These are phyloP conservation scores for Drosophila neonasuta DNA, from an alignment of 2,888 invertebrate genomes.

Conservation along the genomic window DNA sequence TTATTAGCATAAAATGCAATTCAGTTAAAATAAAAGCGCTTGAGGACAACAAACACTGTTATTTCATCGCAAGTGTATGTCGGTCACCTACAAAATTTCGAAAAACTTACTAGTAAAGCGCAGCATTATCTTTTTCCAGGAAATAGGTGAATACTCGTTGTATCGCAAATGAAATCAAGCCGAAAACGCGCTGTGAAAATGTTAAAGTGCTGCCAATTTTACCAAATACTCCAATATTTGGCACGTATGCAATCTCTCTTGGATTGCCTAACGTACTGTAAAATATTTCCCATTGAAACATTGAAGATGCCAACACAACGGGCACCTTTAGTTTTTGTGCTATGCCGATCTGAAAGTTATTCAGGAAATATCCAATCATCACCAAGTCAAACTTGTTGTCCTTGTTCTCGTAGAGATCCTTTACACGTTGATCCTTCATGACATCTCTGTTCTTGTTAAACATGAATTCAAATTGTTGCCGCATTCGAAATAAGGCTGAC, in stretches of 20 bases:
- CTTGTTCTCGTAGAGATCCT: slow-evolving; percentile 66
- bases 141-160: neutral
- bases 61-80: too few relatives aligned
- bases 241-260: slow-evolving; percentile 64
- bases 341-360: slow-evolving; percentile 68
- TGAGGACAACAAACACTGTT: too few relatives aligned
- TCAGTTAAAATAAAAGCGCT: too few relatives aligned
- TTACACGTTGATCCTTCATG: slow-evolving; percentile 56
- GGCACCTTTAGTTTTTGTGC: slow-evolving; percentile 78
- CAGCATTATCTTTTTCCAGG: slow-evolving; percentile 18
- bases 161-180: slow-evolving; percentile 23
- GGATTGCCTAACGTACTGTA: slow-evolving; percentile 70
- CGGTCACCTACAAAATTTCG: too few relatives aligned
- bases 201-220: slow-evolving; percentile 42
- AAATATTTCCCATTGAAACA: slow-evolving; percentile 41
- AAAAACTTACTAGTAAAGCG: slow-evolving; percentile 46
- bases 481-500: slow-evolving; percentile 21
- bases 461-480: slow-evolving; percentile 17
- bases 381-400: slow-evolving; percentile 77
- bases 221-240: slow-evolving; percentile 37
- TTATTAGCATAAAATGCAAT: too few relatives aligned
- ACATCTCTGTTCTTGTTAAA: slow-evolving; percentile 34
- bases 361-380: slow-evolving; percentile 78
- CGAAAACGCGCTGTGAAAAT: slow-evolving; percentile 55
- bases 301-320: slow-evolving; percentile 40